These are phyloP conservation scores for Scleropages formosus DNA, from an alignment of 2,797 vertebrate genomes.

Conservation along the genomic window DNA sequence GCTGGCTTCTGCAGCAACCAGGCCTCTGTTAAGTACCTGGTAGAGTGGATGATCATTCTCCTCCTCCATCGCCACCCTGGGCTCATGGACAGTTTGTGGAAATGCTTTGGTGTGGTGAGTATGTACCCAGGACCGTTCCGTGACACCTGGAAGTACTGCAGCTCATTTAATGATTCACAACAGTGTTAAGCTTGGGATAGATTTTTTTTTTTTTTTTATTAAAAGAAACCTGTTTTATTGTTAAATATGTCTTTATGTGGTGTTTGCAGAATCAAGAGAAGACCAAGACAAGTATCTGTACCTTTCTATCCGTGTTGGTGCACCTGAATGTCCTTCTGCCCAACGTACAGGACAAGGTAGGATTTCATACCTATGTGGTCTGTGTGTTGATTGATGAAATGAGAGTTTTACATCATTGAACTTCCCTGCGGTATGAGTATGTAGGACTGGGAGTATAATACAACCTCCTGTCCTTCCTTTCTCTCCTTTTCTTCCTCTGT, in stretches of 20 bases:
- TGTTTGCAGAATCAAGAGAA: slow-evolving; percentile 76
- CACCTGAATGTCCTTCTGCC: slow-evolving; percentile 82
- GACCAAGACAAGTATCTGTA: slow-evolving; percentile 88
- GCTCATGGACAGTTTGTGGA: slow-evolving; percentile 80
- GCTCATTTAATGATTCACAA: background rate
- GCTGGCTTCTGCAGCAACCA: slow-evolving; percentile 87
- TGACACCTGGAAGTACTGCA: background rate
- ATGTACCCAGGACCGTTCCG: background rate
- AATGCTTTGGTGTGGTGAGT: slow-evolving; percentile 76
- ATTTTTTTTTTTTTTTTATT: background rate
- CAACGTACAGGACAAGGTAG: slow-evolving; percentile 76
- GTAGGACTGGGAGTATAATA: too few species aligned
- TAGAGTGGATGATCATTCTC: slow-evolving; percentile 88
- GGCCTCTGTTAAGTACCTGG: slow-evolving; percentile 89
- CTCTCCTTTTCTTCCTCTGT: background rate
- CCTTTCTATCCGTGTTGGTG: slow-evolving; percentile 85
- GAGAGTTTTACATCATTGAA: too few species aligned
- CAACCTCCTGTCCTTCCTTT: background rate
- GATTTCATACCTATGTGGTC: background rate
- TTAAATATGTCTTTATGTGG: background rate
- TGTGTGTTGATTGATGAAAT: too few species aligned
- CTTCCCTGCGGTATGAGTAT: too few species aligned
- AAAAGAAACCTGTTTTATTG: background rate
- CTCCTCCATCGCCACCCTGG: slow-evolving; percentile 78
- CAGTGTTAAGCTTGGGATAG: background rate